phyloP scores from a whole-genome alignment of 1,140 invertebrate species.

The Meloidogyne chitwoodi region DNA sequence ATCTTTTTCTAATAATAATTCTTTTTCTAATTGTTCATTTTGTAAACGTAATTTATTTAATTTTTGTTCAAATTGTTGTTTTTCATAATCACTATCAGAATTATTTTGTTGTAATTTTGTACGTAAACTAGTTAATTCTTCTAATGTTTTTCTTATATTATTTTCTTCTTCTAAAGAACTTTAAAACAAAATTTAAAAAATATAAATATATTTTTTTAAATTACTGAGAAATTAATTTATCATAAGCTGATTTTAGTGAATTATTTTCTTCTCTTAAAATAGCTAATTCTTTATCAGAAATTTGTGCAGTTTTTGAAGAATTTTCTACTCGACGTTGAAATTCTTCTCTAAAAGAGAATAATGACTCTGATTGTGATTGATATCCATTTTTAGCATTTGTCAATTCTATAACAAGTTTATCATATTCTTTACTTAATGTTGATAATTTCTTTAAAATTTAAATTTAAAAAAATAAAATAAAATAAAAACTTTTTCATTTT shows the following conservation, averaged over 20 bases:
- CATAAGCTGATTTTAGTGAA: conserved; percentile 38
- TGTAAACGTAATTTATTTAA: conserved; percentile 7
- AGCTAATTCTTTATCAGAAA: conserved; percentile 33
- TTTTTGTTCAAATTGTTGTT: background rate
- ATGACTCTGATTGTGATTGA: conserved; percentile 24
- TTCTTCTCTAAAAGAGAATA: conserved; percentile 14
- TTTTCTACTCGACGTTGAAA: background rate
- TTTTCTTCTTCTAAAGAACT: conserved; percentile 30
- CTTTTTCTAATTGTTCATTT: background rate
- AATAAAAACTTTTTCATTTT: conserved; percentile 3
- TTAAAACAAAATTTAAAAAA: conserved; percentile 4
- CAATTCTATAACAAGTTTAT: conserved; percentile 29
- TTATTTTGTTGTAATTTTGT: conserved; percentile 12
- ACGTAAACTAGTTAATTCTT: conserved; percentile 17
- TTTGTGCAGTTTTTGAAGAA: conserved; percentile 7
- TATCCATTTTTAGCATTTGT: conserved; percentile 14
- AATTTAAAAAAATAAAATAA: conserved; percentile 2
- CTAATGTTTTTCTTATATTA: conserved; percentile 15
- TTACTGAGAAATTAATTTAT: conserved; percentile 37
- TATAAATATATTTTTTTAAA: background rate
- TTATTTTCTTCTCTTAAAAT: conserved; percentile 36
- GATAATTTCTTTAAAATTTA: conserved; percentile 26
- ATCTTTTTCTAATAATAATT: background rate
- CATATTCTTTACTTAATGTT: conserved; percentile 32
- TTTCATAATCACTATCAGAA: background rate